Conservation (phyloP, 1,140 invertebrate genomes). For the Drosophila equinoxialis region DNA sequence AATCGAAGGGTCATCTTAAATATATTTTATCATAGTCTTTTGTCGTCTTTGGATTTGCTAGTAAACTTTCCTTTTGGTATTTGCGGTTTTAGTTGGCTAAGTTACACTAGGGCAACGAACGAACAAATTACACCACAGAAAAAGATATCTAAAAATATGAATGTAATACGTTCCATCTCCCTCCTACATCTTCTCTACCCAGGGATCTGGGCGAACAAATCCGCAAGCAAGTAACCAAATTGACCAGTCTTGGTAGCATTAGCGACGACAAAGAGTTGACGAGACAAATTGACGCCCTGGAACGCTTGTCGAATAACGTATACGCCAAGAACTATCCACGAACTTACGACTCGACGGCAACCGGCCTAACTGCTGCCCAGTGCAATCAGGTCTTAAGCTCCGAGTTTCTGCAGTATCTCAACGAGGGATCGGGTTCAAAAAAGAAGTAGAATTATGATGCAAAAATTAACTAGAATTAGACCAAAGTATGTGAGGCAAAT, state of each 20-base stretch:
- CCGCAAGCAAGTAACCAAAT: conserved; percentile 87
- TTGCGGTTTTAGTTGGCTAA: neutral
- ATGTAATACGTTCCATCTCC: neutral
- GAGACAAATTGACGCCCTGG: conserved; percentile 87
- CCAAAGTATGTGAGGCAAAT: conserved; percentile 26
- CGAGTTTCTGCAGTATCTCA: conserved; percentile 87
- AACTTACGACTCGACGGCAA: conserved; percentile 85
- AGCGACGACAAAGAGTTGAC: conserved; percentile 85
- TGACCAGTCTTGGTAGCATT: conserved; percentile 84
- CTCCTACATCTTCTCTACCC: conserved; percentile 51
- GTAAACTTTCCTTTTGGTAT: neutral
- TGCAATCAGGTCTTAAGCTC: conserved; percentile 88
- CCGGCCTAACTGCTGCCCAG: conserved; percentile 88
- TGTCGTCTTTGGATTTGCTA: neutral
- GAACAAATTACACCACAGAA: conserved; percentile 12
- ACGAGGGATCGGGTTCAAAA: conserved; percentile 83
- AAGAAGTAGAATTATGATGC: conserved; percentile 31
- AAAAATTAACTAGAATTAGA: conserved; percentile 59
- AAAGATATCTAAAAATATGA: conserved; percentile 26
- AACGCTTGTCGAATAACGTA: conserved; percentile 88
- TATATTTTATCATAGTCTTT: no score
- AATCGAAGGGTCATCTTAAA: no score
- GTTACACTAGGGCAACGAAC: neutral
- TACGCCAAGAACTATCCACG: conserved; percentile 87
- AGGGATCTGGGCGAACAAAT: conserved; percentile 91